phyloP scores from a whole-genome alignment of 1,140 invertebrate genomes.

The Antheraea mylitta region DNA sequence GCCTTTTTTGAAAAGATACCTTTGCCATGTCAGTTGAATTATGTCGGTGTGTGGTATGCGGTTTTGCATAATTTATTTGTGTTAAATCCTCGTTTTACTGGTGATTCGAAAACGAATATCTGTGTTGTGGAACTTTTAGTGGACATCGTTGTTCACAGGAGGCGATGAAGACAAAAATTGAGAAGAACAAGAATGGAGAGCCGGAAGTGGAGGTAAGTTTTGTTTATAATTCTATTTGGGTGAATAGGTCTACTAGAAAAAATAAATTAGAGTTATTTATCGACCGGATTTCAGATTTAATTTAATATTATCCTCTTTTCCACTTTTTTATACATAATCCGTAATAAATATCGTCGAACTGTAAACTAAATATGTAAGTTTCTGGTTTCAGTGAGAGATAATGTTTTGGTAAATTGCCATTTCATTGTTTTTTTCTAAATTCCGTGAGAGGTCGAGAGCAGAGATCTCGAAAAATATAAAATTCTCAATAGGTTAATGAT shows the following conservation, averaged over 20 bases:
- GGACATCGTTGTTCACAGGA: constrained; percentile 55
- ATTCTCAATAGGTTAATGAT: no score
- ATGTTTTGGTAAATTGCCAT: not conserved
- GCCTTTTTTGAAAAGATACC: not conserved
- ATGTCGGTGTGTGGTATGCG: constrained; percentile 49
- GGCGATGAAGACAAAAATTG: constrained; percentile 73
- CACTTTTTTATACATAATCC: not conserved
- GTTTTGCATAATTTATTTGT: constrained; percentile 66
- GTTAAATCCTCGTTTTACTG: constrained; percentile 49
- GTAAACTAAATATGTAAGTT: not conserved
- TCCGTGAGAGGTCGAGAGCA: no score
- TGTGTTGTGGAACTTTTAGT: constrained; percentile 63
- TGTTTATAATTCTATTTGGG: constrained; percentile 34
- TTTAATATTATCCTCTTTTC: not conserved
- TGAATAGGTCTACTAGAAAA: not conserved
- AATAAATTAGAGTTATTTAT: not conserved
- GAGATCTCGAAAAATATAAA: no score
- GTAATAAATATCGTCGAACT: not conserved
- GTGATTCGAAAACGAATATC: constrained; percentile 47
- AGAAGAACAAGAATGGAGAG: constrained; percentile 69
- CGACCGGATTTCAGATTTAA: not conserved
- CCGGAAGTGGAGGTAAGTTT: constrained; percentile 62
- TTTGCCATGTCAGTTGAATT: constrained; percentile 71
- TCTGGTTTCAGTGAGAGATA: not conserved
- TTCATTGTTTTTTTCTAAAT: no score